These are phyloP conservation scores for Periphyllus acericola DNA, from an alignment of 2,888 invertebrate species.

Conservation along the genomic window DNA sequence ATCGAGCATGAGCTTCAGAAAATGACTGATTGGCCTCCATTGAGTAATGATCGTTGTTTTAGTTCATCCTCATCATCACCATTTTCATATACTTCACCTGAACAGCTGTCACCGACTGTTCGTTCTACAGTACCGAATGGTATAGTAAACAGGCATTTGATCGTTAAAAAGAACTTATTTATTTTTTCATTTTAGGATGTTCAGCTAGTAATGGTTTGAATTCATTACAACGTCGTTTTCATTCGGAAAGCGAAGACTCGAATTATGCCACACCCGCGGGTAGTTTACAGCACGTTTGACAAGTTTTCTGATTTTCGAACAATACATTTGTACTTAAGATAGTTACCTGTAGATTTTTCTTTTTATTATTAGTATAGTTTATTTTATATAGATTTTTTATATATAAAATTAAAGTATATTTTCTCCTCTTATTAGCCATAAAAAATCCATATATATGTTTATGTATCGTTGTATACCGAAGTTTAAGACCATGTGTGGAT, in stretches of 20 bases:
- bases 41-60: slow-evolving; percentile 62
- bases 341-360: slow-evolving; percentile 56
- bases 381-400: slow-evolving; percentile 30
- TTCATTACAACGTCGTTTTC: slow-evolving; percentile 42
- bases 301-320: slow-evolving; percentile 18
- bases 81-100: slow-evolving; percentile 57
- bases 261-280: slow-evolving; percentile 62
- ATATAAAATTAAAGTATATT: slow-evolving; percentile 8
- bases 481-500: not conserved
- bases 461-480: not conserved
- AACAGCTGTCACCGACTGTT: slow-evolving; percentile 38
- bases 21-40: slow-evolving; percentile 76
- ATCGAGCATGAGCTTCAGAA: slow-evolving; percentile 72
- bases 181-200: slow-evolving; percentile 22
- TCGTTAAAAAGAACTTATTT: not conserved
- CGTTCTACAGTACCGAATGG: slow-evolving; percentile 38
- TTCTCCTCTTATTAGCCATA: not conserved
- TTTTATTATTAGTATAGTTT: slow-evolving; percentile 41
- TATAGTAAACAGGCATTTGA: slow-evolving; percentile 3
- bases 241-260: slow-evolving; percentile 59
- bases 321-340: slow-evolving; percentile 59
- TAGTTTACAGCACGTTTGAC: slow-evolving; percentile 59
- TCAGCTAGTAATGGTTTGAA: slow-evolving; percentile 20
- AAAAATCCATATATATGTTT: not conserved
- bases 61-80: slow-evolving; percentile 62